phyloP scores from a whole-genome alignment of 1,140 invertebrate species.

The Megathymus violae region DNA sequence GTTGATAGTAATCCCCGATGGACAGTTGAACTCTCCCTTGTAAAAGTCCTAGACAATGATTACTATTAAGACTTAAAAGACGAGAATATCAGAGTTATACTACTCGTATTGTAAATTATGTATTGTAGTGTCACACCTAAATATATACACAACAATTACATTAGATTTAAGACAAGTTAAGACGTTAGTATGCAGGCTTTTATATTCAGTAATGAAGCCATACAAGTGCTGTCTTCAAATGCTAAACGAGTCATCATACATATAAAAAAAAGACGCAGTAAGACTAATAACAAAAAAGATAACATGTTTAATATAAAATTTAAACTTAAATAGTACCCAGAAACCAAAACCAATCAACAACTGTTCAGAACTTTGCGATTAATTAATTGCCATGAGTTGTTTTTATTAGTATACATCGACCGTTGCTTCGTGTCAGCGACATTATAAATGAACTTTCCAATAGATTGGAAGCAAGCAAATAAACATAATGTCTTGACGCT shows the following conservation, averaged over 20 bases:
- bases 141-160: too few relatives aligned
- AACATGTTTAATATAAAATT: too few relatives aligned
- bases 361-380: not conserved
- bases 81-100: too few relatives aligned
- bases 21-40: too few relatives aligned
- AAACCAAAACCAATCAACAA: not conserved
- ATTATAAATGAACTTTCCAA: slow-evolving; percentile 29
- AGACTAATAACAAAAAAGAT: not conserved
- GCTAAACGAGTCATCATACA: not conserved
- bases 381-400: slow-evolving; percentile 8
- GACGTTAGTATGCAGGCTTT: not conserved
- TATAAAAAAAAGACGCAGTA: not conserved
- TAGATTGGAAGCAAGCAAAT: slow-evolving; percentile 29
- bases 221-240: not conserved
- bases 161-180: not conserved
- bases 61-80: too few relatives aligned
- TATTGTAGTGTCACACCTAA: too few relatives aligned
- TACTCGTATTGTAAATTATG: too few relatives aligned
- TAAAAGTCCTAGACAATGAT: too few relatives aligned
- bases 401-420: slow-evolving; percentile 7
- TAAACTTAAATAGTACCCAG: not conserved
- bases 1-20: too few relatives aligned
- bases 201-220: not conserved
- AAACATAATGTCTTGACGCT: slow-evolving; percentile 25
- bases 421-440: slow-evolving; percentile 14